Conservation (phyloP, 1,140 invertebrate genomes). For the Drosophila lowei region DNA sequence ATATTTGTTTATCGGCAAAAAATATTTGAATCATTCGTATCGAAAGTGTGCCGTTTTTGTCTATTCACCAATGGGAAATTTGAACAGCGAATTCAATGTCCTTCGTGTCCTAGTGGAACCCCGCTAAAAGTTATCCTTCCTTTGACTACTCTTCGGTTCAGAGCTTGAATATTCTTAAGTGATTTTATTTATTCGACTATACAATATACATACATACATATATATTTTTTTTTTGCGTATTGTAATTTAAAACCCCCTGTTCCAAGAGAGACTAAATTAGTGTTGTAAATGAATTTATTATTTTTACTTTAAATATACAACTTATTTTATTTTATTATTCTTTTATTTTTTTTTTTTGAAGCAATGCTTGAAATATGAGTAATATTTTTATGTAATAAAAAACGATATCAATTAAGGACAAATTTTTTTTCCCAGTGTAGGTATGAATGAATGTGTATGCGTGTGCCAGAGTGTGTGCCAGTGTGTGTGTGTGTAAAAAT, state of each 20-base stretch:
- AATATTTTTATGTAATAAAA: conserved; percentile 49
- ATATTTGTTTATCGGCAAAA: no score
- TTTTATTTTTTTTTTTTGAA: no score
- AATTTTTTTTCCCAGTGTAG: conserved; percentile 47
- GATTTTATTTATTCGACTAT: conserved; percentile 69
- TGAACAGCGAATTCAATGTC: no score
- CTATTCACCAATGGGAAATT: no score
- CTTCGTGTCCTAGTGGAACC: background rate
- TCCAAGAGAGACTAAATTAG: conserved; percentile 77
- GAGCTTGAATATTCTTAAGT: conserved; percentile 69
- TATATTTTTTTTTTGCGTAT: conserved; percentile 19
- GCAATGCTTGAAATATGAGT: conserved; percentile 45
- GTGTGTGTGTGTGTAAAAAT: conserved; percentile 59
- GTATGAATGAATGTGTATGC: conserved; percentile 6
- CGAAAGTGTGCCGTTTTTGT: no score
- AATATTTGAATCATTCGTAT: no score
- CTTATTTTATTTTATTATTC: conserved; percentile 10
- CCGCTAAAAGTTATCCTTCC: background rate
- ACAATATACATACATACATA: conserved; percentile 13
- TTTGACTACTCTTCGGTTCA: conserved; percentile 32
- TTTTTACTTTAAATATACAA: conserved; percentile 36
- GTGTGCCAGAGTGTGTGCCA: conserved; percentile 10
- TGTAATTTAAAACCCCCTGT: conserved; percentile 31
- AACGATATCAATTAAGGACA: conserved; percentile 42
- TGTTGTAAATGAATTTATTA: conserved; percentile 63